Evolutionary conservation across 2,888 invertebrate species (phyloP).

Genomic region (Leptinotarsa juncta): DNA sequence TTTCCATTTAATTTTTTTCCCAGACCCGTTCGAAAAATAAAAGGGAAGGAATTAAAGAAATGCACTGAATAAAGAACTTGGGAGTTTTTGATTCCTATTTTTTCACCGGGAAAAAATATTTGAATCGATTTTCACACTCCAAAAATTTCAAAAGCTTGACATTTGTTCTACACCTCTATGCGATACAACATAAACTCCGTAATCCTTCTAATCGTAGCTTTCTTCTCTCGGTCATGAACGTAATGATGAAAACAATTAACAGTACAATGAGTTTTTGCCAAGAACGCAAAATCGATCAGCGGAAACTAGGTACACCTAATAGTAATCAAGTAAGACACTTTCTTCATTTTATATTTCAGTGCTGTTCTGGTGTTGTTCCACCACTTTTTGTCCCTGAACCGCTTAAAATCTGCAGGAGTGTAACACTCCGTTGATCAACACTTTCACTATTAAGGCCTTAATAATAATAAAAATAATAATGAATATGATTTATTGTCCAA

Average conservation of each 20-base stretch:
- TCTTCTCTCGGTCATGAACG: not conserved
- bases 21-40: too few relatives aligned
- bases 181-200: not conserved
- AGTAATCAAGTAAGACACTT: conserved; percentile 2
- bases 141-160: too few relatives aligned
- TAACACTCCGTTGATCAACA: conserved; percentile 8
- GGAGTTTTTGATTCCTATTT: too few relatives aligned
- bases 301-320: conserved; percentile 1
- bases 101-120: too few relatives aligned
- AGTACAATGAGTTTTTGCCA: not conserved
- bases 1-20: too few relatives aligned
- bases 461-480: too few relatives aligned
- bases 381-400: conserved; percentile 5
- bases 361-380: conserved; percentile 1
- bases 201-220: not conserved
- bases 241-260: conserved; percentile 8
- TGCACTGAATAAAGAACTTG: too few relatives aligned
- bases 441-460: conserved; percentile 8
- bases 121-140: too few relatives aligned
- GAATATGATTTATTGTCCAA: too few relatives aligned
- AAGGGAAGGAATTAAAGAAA: too few relatives aligned
- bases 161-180: too few relatives aligned
- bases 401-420: not conserved
- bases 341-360: conserved; percentile 7
- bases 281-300: conserved; percentile 9